Evolutionary conservation across 2,888 invertebrate genomes (phyloP), one percentile per base, ranked within the genome.

Genomic region (Melanophora roralis): DNA sequence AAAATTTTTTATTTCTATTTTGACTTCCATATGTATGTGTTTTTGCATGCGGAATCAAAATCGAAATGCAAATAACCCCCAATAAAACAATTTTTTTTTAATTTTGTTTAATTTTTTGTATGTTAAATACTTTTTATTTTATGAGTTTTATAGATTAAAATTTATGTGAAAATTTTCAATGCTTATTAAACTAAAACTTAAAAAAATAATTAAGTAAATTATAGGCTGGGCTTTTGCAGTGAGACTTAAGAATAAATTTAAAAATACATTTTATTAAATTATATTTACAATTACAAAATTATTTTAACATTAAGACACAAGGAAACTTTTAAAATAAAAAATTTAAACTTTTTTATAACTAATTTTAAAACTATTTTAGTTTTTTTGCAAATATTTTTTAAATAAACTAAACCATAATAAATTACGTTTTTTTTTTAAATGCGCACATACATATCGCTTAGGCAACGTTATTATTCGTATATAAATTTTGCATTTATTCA

Each of bases 161-260:
- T 59, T 57, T 64, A 34, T 36, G 36, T 43, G 49, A 49, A 65
- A 55, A 47, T 16, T 32, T 47, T 65, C 6, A 27, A 34, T 14
- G 67, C 67, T 59, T 74, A 74, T 11, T 9, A 40, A 51, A 59
- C 59, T 67, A 71, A 67, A 72, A 64, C 62, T 72, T 80, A 72
- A 21, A 67, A n/a, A 55, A 71, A 57, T 72, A 72, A 67, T 80
- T 80, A 80, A 80, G 80, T 80, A 80, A 80, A 64, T 64, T 65
- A 59, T 59, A 72, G 40, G 38, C 65, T 74, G 71, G 65, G 60
- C 71, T 65, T 79, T 62, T 82, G 79, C 75, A 83, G 83, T 78
- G 82, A 62, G 79, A 68, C 68, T 77, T 82, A 82, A 51, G 76
- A 67, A 53, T 67, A 65, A 76, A 65, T 55, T 49, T 60, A 34